Evolutionary conservation across 1,140 invertebrate genomes (phyloP).

Genomic region (Octopus sinensis): DNA sequence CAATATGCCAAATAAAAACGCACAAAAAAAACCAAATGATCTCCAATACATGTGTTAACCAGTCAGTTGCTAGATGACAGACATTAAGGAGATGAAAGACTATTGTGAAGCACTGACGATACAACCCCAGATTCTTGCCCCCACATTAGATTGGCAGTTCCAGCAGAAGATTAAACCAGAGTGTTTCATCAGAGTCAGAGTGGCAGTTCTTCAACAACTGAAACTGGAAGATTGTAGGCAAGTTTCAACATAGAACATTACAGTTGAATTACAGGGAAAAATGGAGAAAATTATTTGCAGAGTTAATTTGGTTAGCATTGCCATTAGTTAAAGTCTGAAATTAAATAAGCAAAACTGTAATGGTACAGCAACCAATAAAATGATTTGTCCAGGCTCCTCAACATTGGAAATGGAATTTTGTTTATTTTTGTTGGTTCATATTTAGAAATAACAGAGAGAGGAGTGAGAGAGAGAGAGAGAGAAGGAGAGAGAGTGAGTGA

Average conservation of each 20-base stretch:
- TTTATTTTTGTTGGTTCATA: too few species aligned
- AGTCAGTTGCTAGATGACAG: background rate
- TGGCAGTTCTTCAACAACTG: background rate
- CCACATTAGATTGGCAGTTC: background rate
- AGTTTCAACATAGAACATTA: too few species aligned
- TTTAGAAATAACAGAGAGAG: too few species aligned
- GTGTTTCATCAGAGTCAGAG: background rate
- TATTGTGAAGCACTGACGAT: background rate
- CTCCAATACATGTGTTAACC: background rate
- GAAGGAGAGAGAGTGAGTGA: too few species aligned
- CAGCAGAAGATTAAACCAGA: background rate
- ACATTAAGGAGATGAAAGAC: background rate
- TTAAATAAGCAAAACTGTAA: slow-evolving; percentile 10
- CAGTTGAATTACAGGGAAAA: too few species aligned
- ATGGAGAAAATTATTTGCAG: too few species aligned
- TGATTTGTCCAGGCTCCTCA: background rate
- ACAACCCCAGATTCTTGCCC: too few species aligned
- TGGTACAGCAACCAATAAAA: background rate
- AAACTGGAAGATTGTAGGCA: background rate
- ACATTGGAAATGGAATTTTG: too few species aligned
- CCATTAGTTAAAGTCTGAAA: background rate
- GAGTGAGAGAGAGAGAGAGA: too few species aligned
- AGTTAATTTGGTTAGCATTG: too few species aligned
- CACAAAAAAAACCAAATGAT: background rate
- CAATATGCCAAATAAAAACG: slow-evolving; percentile 8